Evolutionary conservation across 2,888 invertebrate genomes (phyloP).

Genomic region (Artemia sinica): DNA sequence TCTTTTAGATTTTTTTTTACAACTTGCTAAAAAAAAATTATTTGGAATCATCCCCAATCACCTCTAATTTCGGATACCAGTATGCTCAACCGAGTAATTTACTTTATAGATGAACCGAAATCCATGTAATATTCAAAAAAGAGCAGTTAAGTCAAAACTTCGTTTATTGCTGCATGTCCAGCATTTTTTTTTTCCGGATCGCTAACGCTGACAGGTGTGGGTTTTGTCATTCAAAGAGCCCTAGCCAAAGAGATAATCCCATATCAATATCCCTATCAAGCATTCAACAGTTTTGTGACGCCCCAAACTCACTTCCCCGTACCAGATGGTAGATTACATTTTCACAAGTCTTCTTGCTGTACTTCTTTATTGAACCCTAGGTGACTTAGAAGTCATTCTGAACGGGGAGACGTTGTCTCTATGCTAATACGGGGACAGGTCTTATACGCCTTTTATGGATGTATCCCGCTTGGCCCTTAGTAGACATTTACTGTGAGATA

Average conservation of each 20-base stretch:
- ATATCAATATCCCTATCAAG: background rate
- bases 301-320: background rate
- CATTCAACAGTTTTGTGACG: constrained; percentile 12
- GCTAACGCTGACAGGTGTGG: constrained; percentile 9
- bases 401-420: background rate
- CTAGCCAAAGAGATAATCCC: constrained; percentile 2
- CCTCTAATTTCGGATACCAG: no score
- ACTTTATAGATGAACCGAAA: no score
- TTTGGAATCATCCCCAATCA: no score
- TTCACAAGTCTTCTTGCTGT: background rate
- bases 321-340: constrained; percentile 10
- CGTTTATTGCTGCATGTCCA: background rate
- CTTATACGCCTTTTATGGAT: background rate
- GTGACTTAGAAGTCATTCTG: background rate
- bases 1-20: no score
- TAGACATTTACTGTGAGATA: background rate
- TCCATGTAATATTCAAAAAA: no score
- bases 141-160: no score
- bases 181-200: constrained; percentile 13
- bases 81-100: no score
- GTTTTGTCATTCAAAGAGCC: constrained; percentile 3
- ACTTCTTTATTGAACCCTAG: constrained; percentile 8
- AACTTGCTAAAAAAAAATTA: no score
- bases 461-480: background rate
- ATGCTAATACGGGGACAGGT: background rate